Conservation (phyloP, 2,888 invertebrate species). For the Bellardia bayeri region DNA sequence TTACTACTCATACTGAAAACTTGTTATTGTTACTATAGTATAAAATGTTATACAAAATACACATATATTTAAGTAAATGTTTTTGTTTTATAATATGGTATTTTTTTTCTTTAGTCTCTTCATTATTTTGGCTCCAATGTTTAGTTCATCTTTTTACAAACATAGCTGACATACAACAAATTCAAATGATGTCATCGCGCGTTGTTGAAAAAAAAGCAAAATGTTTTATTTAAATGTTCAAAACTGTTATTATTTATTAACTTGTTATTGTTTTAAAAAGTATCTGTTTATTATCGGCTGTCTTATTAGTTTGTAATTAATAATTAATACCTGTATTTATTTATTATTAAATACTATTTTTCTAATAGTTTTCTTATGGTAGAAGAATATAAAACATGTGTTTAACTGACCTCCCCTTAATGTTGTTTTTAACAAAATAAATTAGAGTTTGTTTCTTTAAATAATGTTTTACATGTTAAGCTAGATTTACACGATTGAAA, state of each 20-base stretch:
- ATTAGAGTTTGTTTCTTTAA: background rate
- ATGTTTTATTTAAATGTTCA: constrained; percentile 2
- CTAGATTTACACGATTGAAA: too few relatives aligned
- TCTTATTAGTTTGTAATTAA: constrained; percentile 21
- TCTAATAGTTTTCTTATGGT: background rate
- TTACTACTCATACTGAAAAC: background rate
- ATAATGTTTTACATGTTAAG: background rate
- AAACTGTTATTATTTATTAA: background rate
- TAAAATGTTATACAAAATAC: too few relatives aligned
- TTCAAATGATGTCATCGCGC: constrained; percentile 39
- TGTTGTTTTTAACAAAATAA: background rate
- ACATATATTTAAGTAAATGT: background rate
- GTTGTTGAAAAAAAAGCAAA: background rate
- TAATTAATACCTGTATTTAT: constrained; percentile 15
- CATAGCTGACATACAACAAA: background rate
- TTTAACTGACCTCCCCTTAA: constrained; percentile 21
- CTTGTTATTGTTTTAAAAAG: background rate
- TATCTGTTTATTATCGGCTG: background rate
- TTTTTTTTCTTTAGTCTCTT: background rate
- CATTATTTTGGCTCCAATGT: constrained; percentile 19
- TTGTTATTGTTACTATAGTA: background rate
- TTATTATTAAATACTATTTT: background rate
- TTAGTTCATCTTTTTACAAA: background rate
- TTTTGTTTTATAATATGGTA: constrained; percentile 2
- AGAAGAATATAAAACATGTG: constrained; percentile 3